phyloP scores from a whole-genome alignment of 2,888 invertebrate species.

The Drosophila nr. perissopoda region DNA sequence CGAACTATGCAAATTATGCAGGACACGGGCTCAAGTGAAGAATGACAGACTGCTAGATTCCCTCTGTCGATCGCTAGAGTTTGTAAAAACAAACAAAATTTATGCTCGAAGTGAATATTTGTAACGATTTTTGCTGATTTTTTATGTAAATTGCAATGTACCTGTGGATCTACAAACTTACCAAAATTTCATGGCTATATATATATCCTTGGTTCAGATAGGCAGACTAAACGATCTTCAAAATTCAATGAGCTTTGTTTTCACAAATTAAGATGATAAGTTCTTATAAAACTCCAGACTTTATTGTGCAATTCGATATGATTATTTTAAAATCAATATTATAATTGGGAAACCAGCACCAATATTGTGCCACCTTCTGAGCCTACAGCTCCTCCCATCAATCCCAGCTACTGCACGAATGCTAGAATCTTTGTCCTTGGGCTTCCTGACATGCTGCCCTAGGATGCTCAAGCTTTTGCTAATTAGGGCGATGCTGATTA shows the following conservation, averaged over 20 bases:
- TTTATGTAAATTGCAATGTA: not conserved
- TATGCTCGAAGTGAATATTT: too few relatives aligned
- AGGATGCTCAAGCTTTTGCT: too few relatives aligned
- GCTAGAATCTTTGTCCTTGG: too few relatives aligned
- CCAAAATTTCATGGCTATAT: not conserved
- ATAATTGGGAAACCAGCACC: too few relatives aligned
- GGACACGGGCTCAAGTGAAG: not conserved
- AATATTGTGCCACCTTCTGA: too few relatives aligned
- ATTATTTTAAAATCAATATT: too few relatives aligned
- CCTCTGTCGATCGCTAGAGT: not conserved
- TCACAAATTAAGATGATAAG: not conserved
- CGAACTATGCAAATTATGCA: slow-evolving; percentile 39
- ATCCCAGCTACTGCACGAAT: too few relatives aligned
- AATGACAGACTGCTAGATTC: not conserved
- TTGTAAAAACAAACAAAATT: too few relatives aligned
- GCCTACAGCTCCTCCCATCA: too few relatives aligned
- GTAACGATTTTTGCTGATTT: not conserved
- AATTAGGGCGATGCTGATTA: not conserved
- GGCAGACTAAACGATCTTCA: not conserved
- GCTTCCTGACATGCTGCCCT: too few relatives aligned
- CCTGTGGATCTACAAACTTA: not conserved
- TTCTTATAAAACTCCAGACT: not conserved
- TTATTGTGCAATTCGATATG: not conserved
- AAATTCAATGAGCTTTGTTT: not conserved
- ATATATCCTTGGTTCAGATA: not conserved